A percentile compares a stretch with the other conserved stretches of the same genome.
Conservation (phyloP, 2,888 invertebrate species). For the Oeneis ivallda region DNA sequence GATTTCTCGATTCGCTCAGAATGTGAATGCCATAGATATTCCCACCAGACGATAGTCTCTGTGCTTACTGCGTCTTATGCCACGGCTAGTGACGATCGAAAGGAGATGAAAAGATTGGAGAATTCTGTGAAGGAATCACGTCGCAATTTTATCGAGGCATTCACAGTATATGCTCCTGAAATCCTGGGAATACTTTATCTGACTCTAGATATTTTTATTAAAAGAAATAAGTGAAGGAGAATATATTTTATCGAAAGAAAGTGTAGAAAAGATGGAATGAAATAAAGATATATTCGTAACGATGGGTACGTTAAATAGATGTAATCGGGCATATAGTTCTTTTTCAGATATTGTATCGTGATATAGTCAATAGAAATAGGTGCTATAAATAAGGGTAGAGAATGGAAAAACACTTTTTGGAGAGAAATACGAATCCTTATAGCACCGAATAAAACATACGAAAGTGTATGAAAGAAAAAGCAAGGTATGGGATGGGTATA, state of each 20-base stretch:
- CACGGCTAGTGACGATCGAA: slow-evolving; percentile 49
- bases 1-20: slow-evolving; percentile 66
- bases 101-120: slow-evolving; percentile 70
- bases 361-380: not conserved
- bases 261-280: not conserved
- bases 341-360: not conserved
- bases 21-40: slow-evolving; percentile 68
- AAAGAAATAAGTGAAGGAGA: not conserved
- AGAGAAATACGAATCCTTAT: not conserved
- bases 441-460: not conserved
- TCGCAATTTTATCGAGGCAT: slow-evolving; percentile 67
- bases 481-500: too few species aligned
- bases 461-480: too few species aligned
- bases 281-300: not conserved
- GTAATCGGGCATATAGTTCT: not conserved
- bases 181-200: slow-evolving; percentile 26
- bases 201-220: slow-evolving; percentile 13
- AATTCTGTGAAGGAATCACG: slow-evolving; percentile 69
- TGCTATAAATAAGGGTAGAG: not conserved
- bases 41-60: slow-evolving; percentile 65
- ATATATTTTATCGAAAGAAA: not conserved
- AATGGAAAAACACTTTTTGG: not conserved
- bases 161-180: slow-evolving; percentile 31
- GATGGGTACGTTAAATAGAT: not conserved
- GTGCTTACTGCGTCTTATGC: slow-evolving; percentile 60